Evolutionary conservation across 1,140 invertebrate species (phyloP).

Genomic region (Asobara japonica): DNA sequence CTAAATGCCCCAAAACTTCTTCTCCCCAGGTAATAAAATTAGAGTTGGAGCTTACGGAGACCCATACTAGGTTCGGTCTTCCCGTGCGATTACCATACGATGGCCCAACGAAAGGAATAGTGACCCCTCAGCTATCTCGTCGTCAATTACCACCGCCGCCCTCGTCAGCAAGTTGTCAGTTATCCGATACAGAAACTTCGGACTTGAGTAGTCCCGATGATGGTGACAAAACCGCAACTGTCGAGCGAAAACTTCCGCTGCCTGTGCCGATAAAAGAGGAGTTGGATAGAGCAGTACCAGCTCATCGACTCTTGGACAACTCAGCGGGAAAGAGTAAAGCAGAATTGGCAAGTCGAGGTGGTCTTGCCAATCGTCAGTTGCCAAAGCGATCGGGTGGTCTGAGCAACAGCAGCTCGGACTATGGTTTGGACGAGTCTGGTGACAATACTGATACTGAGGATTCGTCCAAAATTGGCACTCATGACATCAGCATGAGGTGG

Average conservation of each 20-base stretch:
- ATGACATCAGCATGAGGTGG: conserved; percentile 55
- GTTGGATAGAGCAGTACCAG: conserved; percentile 85
- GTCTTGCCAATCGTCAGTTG: conserved; percentile 66
- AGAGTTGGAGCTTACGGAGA: conserved; percentile 79
- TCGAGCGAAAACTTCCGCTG: conserved; percentile 75
- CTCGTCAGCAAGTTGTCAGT: conserved; percentile 69
- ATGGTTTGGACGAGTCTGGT: conserved; percentile 76
- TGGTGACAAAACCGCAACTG: conserved; percentile 78
- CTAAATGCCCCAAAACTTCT: not conserved
- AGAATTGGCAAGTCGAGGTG: conserved; percentile 81
- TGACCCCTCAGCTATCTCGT: conserved; percentile 79
- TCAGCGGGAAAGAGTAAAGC: conserved; percentile 89
- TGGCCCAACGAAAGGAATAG: conserved; percentile 73
- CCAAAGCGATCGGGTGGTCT: conserved; percentile 68
- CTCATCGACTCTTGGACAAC: conserved; percentile 85
- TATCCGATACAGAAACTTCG: conserved; percentile 79
- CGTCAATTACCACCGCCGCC: conserved; percentile 75
- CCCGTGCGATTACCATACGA: conserved; percentile 85
- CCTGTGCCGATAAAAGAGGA: conserved; percentile 76
- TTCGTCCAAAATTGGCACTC: conserved; percentile 58
- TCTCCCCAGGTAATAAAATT: conserved; percentile 72
- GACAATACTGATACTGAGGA: conserved; percentile 75
- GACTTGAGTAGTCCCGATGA: conserved; percentile 76
- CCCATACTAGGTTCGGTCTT: conserved; percentile 86
- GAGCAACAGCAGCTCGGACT: conserved; percentile 77